Evolutionary conservation across 1,140 invertebrate species (phyloP), one percentile per base, ranked within the genome.

Genomic region (Zaprionus lachaisei): DNA sequence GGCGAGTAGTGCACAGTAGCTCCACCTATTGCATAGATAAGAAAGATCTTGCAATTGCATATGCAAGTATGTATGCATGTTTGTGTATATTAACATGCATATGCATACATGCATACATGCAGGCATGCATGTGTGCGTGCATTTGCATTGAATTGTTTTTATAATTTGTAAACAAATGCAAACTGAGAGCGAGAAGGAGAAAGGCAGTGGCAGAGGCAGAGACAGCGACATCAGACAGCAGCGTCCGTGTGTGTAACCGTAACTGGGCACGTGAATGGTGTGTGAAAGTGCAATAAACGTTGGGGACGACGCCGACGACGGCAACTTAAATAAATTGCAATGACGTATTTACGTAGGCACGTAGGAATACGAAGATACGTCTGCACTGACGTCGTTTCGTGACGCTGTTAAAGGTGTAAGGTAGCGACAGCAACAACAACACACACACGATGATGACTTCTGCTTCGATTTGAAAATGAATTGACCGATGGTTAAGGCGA

Each of bases 201-300:
- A 11, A 38, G 61, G 26, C 14, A 62, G 49, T 20, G 54, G 14
- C 26, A 37, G 49, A 17, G 61, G 22, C 17, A 62, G 49, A 17
- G 54, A 12, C 26, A 37, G 49, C 6, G 41, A 20, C n/a, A 47
- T 47, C 41, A 17, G 41, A 47, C 41, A 44, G 37, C 37, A 22
- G 66, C 41, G 34, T 31, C 37, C 34, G 55, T 87, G 80, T 80
- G 55, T 87, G 83, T 78, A 86, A 86, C 67, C 79, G 68, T 72
- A 78, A 70, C 61, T 63, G 81, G 60, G 84, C 84, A 90, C 85
- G 84, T 90, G 84, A 89, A 89, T 89, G 74, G 81, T 87, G 84
- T 89, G 85, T 89, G 85, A 84, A 89, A 89, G 84, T 89, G 84
- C 85, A 89, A 89, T 89, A 89, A 89, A 90, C 84, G 85, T 73